A percentile compares a stretch with the other conserved stretches of the same genome.
Evolutionary conservation across 2,797 vertebrate species (phyloP).

Genomic region (Mastacembelus armatus): DNA sequence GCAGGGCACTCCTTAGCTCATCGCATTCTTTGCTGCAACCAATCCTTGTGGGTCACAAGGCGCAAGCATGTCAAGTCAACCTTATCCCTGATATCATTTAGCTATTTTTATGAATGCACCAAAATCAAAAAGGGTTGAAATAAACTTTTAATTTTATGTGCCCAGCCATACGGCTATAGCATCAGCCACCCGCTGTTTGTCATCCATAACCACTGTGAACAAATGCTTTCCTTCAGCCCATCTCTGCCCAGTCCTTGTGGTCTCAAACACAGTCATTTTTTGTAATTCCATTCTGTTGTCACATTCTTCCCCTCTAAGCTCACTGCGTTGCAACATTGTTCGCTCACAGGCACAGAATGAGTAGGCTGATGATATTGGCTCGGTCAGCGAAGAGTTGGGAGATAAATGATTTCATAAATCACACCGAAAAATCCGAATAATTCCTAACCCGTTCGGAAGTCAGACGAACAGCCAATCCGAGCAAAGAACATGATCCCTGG

Average conservation of each 20-base stretch:
- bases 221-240: constrained; percentile 51
- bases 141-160: constrained; percentile 1
- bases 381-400: background rate
- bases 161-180: constrained; percentile 7
- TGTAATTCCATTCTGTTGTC: constrained; percentile 55
- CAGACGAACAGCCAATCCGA: background rate
- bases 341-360: constrained; percentile 14
- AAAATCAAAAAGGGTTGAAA: constrained; percentile 3
- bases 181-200: constrained; percentile 39
- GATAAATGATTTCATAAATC: constrained; percentile 33
- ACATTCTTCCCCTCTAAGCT: constrained; percentile 69
- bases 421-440: background rate
- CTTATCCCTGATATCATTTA: constrained; percentile 12
- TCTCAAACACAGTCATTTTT: constrained; percentile 45
- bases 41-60: constrained; percentile 32
- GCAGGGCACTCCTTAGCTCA: constrained; percentile 45
- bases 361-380: constrained; percentile 31
- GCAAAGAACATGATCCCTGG: background rate
- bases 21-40: constrained; percentile 58
- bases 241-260: constrained; percentile 56
- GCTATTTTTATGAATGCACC: constrained; percentile 21
- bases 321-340: constrained; percentile 64
- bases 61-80: constrained; percentile 19
- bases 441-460: constrained; percentile 21
- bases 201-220: constrained; percentile 49